These are phyloP conservation scores for Xiphophorus birchmanni DNA, from an alignment of 2,797 vertebrate genomes.

Conservation along the genomic window DNA sequence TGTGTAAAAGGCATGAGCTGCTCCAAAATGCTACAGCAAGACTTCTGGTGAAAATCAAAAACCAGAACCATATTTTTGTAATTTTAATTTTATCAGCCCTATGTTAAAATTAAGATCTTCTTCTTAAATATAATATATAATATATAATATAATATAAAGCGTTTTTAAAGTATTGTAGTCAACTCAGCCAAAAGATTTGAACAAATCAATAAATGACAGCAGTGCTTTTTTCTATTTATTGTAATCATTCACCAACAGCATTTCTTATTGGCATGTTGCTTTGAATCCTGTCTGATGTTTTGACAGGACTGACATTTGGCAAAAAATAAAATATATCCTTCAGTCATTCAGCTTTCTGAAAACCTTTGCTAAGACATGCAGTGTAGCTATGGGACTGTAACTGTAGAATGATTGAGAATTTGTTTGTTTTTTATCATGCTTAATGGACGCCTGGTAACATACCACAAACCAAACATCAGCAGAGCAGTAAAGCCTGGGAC, in stretches of 20 bases:
- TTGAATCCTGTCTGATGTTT: not conserved
- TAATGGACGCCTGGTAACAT: no score
- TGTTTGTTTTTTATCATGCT: no score
- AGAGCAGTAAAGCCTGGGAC: no score
- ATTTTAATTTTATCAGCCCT: not conserved
- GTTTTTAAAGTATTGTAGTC: not conserved
- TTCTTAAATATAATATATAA: not conserved
- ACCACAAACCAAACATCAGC: no score
- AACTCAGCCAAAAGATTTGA: not conserved
- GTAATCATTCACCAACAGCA: not conserved
- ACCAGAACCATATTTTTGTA: not conserved
- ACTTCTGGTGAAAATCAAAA: not conserved
- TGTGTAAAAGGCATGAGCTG: not conserved
- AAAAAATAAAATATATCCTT: no score
- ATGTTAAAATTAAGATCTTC: not conserved
- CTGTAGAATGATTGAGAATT: no score
- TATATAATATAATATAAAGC: not conserved
- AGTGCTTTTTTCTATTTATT: not conserved
- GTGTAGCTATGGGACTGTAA: no score
- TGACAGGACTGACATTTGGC: not conserved
- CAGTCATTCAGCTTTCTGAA: not conserved
- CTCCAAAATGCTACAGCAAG: not conserved
- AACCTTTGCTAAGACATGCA: not conserved
- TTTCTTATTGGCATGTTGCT: not conserved
- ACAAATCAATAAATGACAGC: not conserved